Evolutionary conservation across 2,888 invertebrate species (phyloP).

Genomic region (Dasysyrphus tricinctus): DNA sequence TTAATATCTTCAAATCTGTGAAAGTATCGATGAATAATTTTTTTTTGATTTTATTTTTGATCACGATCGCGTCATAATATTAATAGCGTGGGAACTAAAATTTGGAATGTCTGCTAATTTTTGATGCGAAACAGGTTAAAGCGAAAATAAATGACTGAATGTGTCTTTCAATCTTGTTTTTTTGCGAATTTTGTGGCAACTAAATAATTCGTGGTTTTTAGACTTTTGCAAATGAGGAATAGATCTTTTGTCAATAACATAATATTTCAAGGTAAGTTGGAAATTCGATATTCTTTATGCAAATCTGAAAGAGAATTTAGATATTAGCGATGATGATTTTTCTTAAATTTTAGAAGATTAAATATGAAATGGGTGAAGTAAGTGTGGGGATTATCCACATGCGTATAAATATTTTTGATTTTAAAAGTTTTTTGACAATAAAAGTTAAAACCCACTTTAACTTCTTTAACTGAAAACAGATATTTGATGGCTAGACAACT

Average conservation of each 20-base stretch:
- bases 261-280: constrained; percentile 33
- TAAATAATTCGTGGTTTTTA: background rate
- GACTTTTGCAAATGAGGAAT: constrained; percentile 35
- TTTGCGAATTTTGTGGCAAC: constrained; percentile 22
- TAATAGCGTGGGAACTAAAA: constrained; percentile 56
- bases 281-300: constrained; percentile 35
- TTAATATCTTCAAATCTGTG: background rate
- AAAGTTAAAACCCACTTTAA: no score
- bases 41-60: constrained; percentile 39
- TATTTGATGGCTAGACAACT: no score
- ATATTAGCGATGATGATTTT: background rate
- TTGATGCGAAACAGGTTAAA: constrained; percentile 51
- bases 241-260: constrained; percentile 19
- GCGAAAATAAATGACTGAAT: constrained; percentile 33
- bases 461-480: no score
- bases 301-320: background rate
- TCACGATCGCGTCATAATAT: constrained; percentile 47
- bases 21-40: constrained; percentile 38
- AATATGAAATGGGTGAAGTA: background rate
- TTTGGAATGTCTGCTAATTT: constrained; percentile 48
- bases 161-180: constrained; percentile 22
- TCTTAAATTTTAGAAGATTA: background rate
- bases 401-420: background rate
- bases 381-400: background rate
- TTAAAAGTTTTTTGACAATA: background rate